A percentile compares a stretch with the other conserved stretches of the same genome.
These are phyloP conservation scores for Autographa gamma DNA, from an alignment of 2,888 invertebrate genomes.

Conservation along the genomic window DNA sequence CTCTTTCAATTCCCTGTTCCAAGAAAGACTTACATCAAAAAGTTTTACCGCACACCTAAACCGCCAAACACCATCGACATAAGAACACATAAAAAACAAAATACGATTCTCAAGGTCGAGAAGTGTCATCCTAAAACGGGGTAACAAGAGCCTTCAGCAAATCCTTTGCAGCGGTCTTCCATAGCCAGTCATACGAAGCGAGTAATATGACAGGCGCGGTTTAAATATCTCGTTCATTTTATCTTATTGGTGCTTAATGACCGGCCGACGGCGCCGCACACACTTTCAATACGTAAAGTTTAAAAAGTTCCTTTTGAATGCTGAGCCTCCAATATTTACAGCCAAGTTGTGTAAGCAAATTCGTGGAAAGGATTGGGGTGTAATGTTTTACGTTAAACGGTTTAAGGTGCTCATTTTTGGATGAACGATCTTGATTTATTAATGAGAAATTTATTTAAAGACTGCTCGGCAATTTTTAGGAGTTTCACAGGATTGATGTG, in stretches of 20 bases:
- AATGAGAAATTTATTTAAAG: neutral
- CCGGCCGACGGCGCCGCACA: constrained; percentile 14
- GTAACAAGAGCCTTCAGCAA: constrained; percentile 43
- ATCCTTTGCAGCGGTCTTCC: constrained; percentile 40
- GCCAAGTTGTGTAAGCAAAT: neutral
- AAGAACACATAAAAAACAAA: neutral
- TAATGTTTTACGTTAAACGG: neutral
- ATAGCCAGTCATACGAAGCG: constrained; percentile 46
- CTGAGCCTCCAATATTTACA: neutral
- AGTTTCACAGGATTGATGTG: neutral
- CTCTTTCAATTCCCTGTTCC: neutral
- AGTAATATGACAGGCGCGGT: constrained; percentile 46
- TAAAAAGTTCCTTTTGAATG: constrained; percentile 12
- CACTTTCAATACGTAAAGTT: constrained; percentile 9
- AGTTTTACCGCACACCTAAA: neutral
- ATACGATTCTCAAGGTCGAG: constrained; percentile 12
- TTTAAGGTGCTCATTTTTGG: neutral
- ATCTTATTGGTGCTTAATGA: constrained; percentile 40
- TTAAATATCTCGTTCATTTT: constrained; percentile 50
- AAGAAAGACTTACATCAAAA: neutral
- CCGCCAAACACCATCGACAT: neutral
- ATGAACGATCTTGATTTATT: neutral
- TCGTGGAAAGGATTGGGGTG: constrained; percentile 3
- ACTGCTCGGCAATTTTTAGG: neutral
- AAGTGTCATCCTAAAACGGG: constrained; percentile 28